Evolutionary conservation across 1,140 invertebrate genomes (phyloP).

Genomic region (honey bee (Apis mellifera)): DNA sequence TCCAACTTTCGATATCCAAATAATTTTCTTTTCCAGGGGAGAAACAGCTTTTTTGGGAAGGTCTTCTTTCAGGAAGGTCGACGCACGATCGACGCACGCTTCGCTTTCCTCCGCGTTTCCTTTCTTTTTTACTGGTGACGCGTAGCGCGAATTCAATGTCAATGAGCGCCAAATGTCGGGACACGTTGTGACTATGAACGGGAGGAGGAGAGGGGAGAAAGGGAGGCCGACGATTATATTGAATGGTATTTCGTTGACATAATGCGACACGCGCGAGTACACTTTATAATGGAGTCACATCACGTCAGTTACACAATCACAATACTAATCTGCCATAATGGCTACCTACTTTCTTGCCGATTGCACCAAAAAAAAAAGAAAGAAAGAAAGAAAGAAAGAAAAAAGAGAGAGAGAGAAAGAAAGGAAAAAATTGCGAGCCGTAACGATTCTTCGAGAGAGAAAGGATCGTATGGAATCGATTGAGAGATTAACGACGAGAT

Average conservation of each 20-base stretch:
- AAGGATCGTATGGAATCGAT: background rate
- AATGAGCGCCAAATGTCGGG: slow-evolving; percentile 63
- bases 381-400: too few species aligned
- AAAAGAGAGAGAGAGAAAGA: too few species aligned
- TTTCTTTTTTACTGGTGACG: slow-evolving; percentile 4
- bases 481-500: background rate
- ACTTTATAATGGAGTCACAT: slow-evolving; percentile 79
- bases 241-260: slow-evolving; percentile 67
- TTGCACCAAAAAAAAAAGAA: slow-evolving; percentile 23
- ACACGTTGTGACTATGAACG: slow-evolving; percentile 44
- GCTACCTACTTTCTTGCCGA: slow-evolving; percentile 70
- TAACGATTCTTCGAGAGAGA: background rate
- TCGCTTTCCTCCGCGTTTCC: slow-evolving; percentile 9
- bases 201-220: slow-evolving; percentile 21
- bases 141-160: slow-evolving; percentile 13
- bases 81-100: too few species aligned
- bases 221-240: slow-evolving; percentile 50
- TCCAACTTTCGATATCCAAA: too few species aligned
- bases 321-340: slow-evolving; percentile 81
- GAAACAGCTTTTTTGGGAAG: too few species aligned
- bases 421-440: slow-evolving; percentile 44
- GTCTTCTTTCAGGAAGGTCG: too few species aligned
- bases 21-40: too few species aligned
- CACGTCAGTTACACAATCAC: slow-evolving; percentile 81
- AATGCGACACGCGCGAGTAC: slow-evolving; percentile 65